Evolutionary conservation across 1,140 invertebrate genomes (phyloP).

Genomic region (Eurytemora carolleeae): DNA sequence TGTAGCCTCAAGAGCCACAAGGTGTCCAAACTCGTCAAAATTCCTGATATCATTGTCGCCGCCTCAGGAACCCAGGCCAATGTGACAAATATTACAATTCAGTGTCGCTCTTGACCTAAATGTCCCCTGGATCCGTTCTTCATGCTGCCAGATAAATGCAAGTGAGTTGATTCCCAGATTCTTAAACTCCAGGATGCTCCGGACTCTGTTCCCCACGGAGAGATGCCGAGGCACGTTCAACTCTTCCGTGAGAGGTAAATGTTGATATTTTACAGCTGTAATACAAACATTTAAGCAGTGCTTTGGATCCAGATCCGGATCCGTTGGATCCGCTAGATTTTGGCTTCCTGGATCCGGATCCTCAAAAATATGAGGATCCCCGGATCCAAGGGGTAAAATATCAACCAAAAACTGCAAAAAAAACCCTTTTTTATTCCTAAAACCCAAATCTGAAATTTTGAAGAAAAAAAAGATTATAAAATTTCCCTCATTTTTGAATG

Average conservation of each 20-base stretch:
- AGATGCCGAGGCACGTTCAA: conserved; percentile 90
- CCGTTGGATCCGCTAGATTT: too few relatives aligned
- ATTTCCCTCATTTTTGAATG: too few relatives aligned
- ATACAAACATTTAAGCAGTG: too few relatives aligned
- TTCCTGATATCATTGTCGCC: conserved; percentile 84
- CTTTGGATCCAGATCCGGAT: too few relatives aligned
- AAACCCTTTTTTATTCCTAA: too few relatives aligned
- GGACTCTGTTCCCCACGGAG: conserved; percentile 90
- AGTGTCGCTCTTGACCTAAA: conserved; percentile 81
- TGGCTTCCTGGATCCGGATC: too few relatives aligned
- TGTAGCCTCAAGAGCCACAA: conserved; percentile 1
- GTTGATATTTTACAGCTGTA: too few relatives aligned
- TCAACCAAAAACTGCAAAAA: too few relatives aligned
- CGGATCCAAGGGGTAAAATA: too few relatives aligned
- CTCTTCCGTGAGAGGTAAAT: conserved; percentile 73
- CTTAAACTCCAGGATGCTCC: conserved; percentile 86
- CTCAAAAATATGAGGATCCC: too few relatives aligned
- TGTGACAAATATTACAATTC: conserved; percentile 80
- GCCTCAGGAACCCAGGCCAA: conserved; percentile 85
- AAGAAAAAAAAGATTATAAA: too few relatives aligned
- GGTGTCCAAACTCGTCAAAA: conserved; percentile 53
- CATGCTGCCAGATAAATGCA: conserved; percentile 89
- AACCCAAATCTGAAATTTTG: too few relatives aligned
- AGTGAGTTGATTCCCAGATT: conserved; percentile 77
- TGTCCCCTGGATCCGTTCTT: conserved; percentile 96